Base-by-base conservation (phyloP, 2,113 vertebrate species). In the Nerophis lumbriciformis region DNA sequence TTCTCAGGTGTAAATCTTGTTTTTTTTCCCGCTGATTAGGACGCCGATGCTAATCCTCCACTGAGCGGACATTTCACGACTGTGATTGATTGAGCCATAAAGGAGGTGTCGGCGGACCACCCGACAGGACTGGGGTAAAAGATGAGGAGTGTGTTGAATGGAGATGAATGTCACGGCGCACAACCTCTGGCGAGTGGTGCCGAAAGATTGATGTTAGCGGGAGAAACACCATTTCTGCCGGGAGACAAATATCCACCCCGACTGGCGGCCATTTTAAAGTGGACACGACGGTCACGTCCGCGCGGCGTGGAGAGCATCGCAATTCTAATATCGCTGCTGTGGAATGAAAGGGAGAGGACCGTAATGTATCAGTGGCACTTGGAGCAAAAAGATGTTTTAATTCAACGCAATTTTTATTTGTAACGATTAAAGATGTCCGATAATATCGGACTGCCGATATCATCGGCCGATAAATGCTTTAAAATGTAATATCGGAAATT, bases 1-100 rank as follows among this genome's bases (percentile, higher is more conserved):
- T 21, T 45, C 35, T 57, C 13, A 53, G 38, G 11, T 35, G 50
- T 66, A 21, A 15, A 19, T 58, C 37, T 51, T 48, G 61, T 59
- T 14, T 50, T 19, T 47, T 58, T 15, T 15, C 52, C 68, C 60
- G 62, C 57, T 76, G 60, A 75, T 76, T 61, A 71, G 59, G 8
- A 6, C 15, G 48, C n/a, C 51, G 28, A 35, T 35, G 21, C 12
- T 53, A 53, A 53, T 53, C 51, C 51, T 53, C 51, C 10, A 3
- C 21, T 42, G 39, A 42, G 39, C 19, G 10, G 50, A 71, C 71
- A 78, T 80, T 80, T 85, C 69, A 78, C 69, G 67, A 69, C 66
- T 59, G 67, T 83, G 84, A 85, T 83, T 73, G 81, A 87, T 85
- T 80, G 84, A 84, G 78, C 69, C 72, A 80, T 88, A 82, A 86